A percentile compares a stretch with the other conserved stretches of the same genome.
These are phyloP conservation scores for Monomorium pharaonis DNA, from an alignment of 1,140 invertebrate genomes.

Conservation along the genomic window DNA sequence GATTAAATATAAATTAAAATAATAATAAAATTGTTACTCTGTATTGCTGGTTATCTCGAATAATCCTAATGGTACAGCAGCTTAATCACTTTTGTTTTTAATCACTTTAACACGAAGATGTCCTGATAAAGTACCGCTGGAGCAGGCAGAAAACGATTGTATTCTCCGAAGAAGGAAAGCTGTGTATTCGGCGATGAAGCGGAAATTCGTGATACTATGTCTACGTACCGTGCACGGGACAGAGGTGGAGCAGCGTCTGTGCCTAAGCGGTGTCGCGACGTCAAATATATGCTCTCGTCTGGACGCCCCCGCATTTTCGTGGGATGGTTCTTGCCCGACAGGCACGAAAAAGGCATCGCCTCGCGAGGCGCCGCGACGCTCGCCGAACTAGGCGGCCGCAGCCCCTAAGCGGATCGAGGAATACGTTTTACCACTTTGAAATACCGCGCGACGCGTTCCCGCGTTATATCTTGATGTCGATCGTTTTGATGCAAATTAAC, in stretches of 20 bases:
- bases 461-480: background rate
- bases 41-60: slow-evolving; percentile 26
- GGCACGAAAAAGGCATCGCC: slow-evolving; percentile 85
- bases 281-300: slow-evolving; percentile 85
- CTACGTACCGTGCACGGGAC: slow-evolving; percentile 85
- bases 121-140: background rate
- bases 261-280: slow-evolving; percentile 81
- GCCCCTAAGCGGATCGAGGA: slow-evolving; percentile 67
- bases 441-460: slow-evolving; percentile 17
- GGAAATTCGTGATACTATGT: slow-evolving; percentile 45
- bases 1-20: slow-evolving; percentile 4
- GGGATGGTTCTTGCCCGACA: slow-evolving; percentile 81
- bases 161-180: background rate
- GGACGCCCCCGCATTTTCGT: slow-evolving; percentile 84
- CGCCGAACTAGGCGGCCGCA: slow-evolving; percentile 79
- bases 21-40: slow-evolving; percentile 28
- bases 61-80: slow-evolving; percentile 23
- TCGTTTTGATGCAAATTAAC: slow-evolving; percentile 16
- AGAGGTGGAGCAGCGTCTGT: slow-evolving; percentile 85
- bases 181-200: background rate
- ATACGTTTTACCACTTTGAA: slow-evolving; percentile 47
- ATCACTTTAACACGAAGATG: slow-evolving; percentile 17
- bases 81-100: slow-evolving; percentile 37
- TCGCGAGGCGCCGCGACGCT: slow-evolving; percentile 82
- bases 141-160: slow-evolving; percentile 22